Evolutionary conservation across 2,888 invertebrate species (phyloP), one percentile per base, ranked within the genome.

Genomic region (Galerucella pusilla): DNA sequence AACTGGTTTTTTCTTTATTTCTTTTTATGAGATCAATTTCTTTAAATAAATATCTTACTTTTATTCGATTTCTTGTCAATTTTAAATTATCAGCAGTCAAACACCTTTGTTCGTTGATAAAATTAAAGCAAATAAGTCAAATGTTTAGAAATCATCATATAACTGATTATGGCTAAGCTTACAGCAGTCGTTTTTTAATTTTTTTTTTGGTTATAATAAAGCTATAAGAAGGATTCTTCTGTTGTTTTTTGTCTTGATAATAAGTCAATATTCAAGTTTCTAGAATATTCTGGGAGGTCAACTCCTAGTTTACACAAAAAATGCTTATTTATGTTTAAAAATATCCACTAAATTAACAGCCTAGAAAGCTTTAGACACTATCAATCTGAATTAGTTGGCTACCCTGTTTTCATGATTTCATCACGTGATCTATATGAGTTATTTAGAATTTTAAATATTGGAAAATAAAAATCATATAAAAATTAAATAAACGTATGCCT

Each of bases 1-100:
- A 65, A 65, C 64, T 11, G 64, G 46, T 65, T 65, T 46, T 20
- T 20, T 9, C n/a, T 16, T 61, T 35, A 14, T 61, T 35, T 61
- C n/a, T 9, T 16, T 6, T 14, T 61, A 2, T n/a, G 14, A n/a
- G 7, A 60, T 60, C n/a, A 14, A 59, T 35, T 61, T 35, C 2
- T 28, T 7, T 14, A 61, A 61, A 61, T 61, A 61, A 7, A 61
- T 61, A 59, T 10, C 59, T 20, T 16, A 16, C 35, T 10, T 16
- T 20, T 16, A 16, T 16, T 35, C 28, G 35, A 10, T 61, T 28
- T 4, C 35, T n/a, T 61, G 20, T 60, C 28, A 60, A 20, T 60
- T 60, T 60, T 10, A 60, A 60, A 25, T 11, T 61, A 35, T 12
- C 9, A 28, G 35, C 35, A n/a, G 35, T 61, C 28, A 35, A 60